Percentiles rank a stretch among this genome's conserved stretches.
These are phyloP conservation scores for Scartelaos histophorus DNA, from an alignment of 2,113 vertebrate genomes.

Conservation along the genomic window DNA sequence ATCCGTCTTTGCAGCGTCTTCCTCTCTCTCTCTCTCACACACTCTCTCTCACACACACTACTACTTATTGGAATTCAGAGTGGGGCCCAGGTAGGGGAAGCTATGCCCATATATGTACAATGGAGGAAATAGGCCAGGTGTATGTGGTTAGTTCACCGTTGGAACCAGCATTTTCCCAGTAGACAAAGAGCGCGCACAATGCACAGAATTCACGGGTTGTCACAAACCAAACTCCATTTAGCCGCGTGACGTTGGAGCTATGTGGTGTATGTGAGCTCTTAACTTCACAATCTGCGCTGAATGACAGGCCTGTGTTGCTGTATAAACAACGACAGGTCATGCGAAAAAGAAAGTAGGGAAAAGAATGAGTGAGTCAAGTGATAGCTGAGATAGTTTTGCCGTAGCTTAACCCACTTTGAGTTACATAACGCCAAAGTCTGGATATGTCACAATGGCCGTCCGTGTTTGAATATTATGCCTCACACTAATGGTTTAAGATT, in stretches of 20 bases:
- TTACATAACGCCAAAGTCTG: slow-evolving; percentile 33
- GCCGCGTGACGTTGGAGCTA: slow-evolving; percentile 42
- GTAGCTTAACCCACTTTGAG: slow-evolving; percentile 45
- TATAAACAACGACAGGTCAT: slow-evolving; percentile 68
- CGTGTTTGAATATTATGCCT: slow-evolving; percentile 22
- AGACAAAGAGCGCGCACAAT: slow-evolving; percentile 41
- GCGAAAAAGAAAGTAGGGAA: slow-evolving; percentile 42
- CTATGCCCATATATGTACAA: slow-evolving; percentile 75
- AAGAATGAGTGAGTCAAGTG: slow-evolving; percentile 47
- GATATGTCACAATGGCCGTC: slow-evolving; percentile 37
- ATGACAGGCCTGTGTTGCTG: slow-evolving; percentile 62
- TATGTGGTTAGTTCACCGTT: slow-evolving; percentile 64
- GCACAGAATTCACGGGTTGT: slow-evolving; percentile 28
- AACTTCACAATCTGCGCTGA: slow-evolving; percentile 32
- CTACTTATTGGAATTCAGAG: slow-evolving; percentile 71
- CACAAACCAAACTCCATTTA: slow-evolving; percentile 32
- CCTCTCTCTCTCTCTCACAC: slow-evolving; percentile 16
- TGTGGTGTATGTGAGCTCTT: slow-evolving; percentile 35
- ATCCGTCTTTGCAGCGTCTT: slow-evolving; percentile 50
- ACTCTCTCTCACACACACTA: slow-evolving; percentile 18
- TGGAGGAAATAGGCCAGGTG: slow-evolving; percentile 70
- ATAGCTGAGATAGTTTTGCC: slow-evolving; percentile 39
- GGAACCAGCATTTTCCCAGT: slow-evolving; percentile 51
- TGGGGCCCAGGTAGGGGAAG: slow-evolving; percentile 76
- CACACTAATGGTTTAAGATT: slow-evolving; percentile 4